Conservation (phyloP, 2,888 invertebrate species). For the Tetrapedia diversipes region DNA sequence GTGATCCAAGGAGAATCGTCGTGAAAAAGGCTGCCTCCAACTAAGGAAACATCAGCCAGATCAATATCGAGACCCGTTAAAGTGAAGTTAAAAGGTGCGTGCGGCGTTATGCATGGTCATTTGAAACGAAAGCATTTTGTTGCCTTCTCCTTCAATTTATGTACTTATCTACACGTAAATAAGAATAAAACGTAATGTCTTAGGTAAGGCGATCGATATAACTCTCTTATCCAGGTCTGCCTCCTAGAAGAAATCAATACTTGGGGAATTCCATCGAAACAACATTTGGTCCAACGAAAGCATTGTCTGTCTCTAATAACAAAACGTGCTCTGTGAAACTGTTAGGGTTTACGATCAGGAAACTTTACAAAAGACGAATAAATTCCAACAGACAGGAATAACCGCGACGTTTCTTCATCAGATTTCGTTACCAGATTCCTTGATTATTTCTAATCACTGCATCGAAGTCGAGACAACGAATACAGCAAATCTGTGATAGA, state of each 20-base stretch:
- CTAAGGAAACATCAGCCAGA: conserved; percentile 57
- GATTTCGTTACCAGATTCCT: neutral
- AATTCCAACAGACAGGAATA: too few relatives aligned
- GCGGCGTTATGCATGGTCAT: conserved; percentile 19
- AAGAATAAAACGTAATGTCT: neutral
- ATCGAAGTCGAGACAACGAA: neutral
- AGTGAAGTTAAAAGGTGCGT: conserved; percentile 73
- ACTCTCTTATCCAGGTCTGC: neutral
- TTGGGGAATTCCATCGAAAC: too few relatives aligned
- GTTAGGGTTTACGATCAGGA: too few relatives aligned
- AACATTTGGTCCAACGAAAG: too few relatives aligned
- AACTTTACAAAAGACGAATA: too few relatives aligned
- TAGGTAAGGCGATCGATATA: neutral
- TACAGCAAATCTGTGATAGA: conserved; percentile 25
- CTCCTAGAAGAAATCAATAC: conserved; percentile 29
- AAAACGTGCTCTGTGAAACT: too few relatives aligned
- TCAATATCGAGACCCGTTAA: conserved; percentile 73
- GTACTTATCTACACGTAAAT: neutral
- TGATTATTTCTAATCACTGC: conserved; percentile 21
- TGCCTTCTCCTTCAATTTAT: neutral
- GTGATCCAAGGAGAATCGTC: conserved; percentile 23
- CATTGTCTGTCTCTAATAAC: too few relatives aligned
- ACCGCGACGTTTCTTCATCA: too few relatives aligned
- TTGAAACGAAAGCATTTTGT: neutral
- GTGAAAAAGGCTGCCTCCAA: conserved; percentile 29